phyloP scores from a whole-genome alignment of 1,140 invertebrate species.

The Macrocentrus cingulum region DNA sequence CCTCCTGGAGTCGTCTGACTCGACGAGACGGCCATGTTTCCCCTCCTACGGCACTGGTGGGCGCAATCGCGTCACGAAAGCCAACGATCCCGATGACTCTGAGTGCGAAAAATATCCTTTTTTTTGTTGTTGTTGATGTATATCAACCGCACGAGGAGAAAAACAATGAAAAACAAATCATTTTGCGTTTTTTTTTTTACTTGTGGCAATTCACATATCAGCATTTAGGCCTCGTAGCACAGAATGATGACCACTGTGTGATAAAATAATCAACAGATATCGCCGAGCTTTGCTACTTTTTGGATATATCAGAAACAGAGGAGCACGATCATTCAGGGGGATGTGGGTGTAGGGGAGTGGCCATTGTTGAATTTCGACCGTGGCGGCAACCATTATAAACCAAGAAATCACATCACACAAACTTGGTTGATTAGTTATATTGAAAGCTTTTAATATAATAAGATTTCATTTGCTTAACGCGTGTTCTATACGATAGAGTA shows the following conservation, averaged over 20 bases:
- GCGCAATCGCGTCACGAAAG: constrained; percentile 45
- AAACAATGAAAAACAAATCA: no score
- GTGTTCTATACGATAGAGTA: no score
- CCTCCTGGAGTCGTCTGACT: constrained; percentile 28
- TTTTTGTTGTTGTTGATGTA: no score
- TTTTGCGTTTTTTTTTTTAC: no score
- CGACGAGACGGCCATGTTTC: constrained; percentile 21
- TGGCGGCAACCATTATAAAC: constrained; percentile 51
- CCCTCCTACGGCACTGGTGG: constrained; percentile 3
- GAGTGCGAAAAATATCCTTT: background rate
- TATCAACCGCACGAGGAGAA: no score
- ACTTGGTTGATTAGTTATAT: background rate
- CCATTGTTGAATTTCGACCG: constrained; percentile 48
- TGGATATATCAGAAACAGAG: constrained; percentile 20
- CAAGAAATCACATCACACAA: constrained; percentile 29
- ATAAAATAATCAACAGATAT: no score
- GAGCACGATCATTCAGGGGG: constrained; percentile 30
- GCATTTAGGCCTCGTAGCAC: no score
- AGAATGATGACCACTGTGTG: no score
- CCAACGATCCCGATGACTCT: constrained; percentile 16
- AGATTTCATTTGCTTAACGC: no score
- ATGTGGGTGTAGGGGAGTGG: constrained; percentile 28
- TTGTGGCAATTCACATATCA: no score
- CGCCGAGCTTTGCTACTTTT: no score
- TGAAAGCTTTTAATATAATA: no score